A percentile compares a stretch with the other conserved stretches of the same genome.
These are phyloP conservation scores for Alosa alosa DNA, from an alignment of 2,113 vertebrate species.

Conservation along the genomic window DNA sequence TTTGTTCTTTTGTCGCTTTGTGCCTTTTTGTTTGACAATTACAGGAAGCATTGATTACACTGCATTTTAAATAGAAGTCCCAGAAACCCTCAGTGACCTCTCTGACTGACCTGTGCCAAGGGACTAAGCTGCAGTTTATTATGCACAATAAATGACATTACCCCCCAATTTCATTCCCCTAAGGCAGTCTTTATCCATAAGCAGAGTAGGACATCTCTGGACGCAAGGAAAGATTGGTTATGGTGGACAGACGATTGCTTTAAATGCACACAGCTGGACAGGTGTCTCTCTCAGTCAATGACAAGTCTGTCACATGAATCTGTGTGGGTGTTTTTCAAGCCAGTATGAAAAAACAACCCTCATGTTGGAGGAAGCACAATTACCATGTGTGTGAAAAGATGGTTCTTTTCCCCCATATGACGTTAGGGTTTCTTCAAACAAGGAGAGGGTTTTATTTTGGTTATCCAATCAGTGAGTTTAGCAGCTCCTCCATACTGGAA, in stretches of 20 bases:
- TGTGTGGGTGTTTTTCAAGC: neutral
- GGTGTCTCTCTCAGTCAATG: neutral
- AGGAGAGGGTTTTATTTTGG: neutral
- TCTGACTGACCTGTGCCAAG: constrained; percentile 34
- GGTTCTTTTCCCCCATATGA: neutral
- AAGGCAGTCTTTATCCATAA: neutral
- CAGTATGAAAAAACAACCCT: neutral
- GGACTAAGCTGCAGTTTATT: neutral
- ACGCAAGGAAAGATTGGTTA: neutral
- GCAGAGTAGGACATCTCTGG: neutral
- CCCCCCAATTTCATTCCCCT: neutral
- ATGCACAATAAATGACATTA: neutral
- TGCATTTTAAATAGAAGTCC: constrained; percentile 42
- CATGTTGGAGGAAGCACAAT: neutral
- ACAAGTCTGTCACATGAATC: neutral
- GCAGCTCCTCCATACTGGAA: neutral
- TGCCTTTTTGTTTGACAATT: constrained; percentile 34
- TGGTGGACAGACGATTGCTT: constrained; percentile 2
- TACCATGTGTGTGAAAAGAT: neutral
- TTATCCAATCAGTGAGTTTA: neutral
- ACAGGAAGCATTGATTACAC: constrained; percentile 43
- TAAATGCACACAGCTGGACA: neutral
- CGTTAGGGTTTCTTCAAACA: neutral
- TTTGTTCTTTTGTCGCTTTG: constrained; percentile 31
- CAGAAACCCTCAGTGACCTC: constrained; percentile 50